Conservation (phyloP, 1,140 invertebrate genomes). For the Leptinotarsa undecemlineata region DNA sequence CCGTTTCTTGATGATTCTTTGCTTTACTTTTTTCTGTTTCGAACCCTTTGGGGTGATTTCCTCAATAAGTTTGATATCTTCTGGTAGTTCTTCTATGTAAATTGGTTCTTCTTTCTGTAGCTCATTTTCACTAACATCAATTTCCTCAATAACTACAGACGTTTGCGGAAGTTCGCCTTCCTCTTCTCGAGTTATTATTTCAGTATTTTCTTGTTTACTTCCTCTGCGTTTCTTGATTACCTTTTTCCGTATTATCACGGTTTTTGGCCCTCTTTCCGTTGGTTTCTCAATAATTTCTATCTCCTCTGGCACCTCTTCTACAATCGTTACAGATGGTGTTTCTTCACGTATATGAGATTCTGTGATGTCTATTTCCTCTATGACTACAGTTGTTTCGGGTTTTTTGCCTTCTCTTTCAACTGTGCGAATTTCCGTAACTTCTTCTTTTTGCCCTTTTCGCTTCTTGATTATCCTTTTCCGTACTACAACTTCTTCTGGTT, state of each 20-base stretch:
- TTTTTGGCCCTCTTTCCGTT: constrained; percentile 4
- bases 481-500: constrained; percentile 41
- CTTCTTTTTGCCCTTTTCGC: constrained; percentile 48
- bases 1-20: constrained; percentile 44
- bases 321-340: not conserved
- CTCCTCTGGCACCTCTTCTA: constrained; percentile 34
- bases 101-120: constrained; percentile 35
- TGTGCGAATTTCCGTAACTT: constrained; percentile 50
- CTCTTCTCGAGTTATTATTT: constrained; percentile 52
- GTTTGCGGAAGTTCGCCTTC: constrained; percentile 48
- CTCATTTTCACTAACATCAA: constrained; percentile 28
- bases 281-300: constrained; percentile 36
- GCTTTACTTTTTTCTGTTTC: constrained; percentile 43
- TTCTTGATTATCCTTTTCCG: constrained; percentile 53
- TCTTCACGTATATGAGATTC: not conserved
- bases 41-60: constrained; percentile 47
- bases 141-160: constrained; percentile 55
- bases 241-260: constrained; percentile 48
- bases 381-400: constrained; percentile 31
- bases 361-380: constrained; percentile 13
- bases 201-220: constrained; percentile 48
- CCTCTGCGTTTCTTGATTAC: constrained; percentile 47
- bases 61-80: constrained; percentile 48
- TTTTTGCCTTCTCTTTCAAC: constrained; percentile 51
- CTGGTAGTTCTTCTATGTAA: constrained; percentile 50